Evolutionary conservation across 2,113 vertebrate genomes (phyloP).

Genomic region (Xiphophorus hellerii): DNA sequence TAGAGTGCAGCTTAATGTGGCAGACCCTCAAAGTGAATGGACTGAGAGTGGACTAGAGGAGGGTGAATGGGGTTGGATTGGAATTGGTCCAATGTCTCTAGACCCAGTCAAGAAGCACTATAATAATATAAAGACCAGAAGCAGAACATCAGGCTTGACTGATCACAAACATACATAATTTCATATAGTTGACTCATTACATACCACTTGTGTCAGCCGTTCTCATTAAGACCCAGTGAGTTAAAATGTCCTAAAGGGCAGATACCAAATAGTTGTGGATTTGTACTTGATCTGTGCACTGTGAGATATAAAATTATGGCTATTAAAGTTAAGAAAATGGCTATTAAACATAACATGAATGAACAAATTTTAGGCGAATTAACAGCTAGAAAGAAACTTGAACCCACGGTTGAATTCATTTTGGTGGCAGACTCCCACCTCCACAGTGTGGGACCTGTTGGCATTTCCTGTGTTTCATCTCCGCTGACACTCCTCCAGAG

Average conservation of each 20-base stretch:
- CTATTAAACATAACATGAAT: neutral
- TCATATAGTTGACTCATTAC: no score
- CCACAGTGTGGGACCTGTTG: neutral
- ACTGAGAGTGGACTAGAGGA: neutral
- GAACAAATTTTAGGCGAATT: neutral
- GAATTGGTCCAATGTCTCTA: neutral
- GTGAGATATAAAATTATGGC: neutral
- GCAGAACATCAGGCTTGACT: neutral
- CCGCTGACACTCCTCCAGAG: constrained; percentile 11
- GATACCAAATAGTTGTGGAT: neutral
- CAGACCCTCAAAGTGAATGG: constrained; percentile 12
- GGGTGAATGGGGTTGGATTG: neutral
- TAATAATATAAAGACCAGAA: neutral
- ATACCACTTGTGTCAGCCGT: neutral
- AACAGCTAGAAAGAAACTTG: neutral
- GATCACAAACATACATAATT: neutral
- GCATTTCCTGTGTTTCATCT: constrained; percentile 19
- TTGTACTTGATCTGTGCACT: neutral
- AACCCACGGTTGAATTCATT: neutral
- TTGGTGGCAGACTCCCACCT: neutral
- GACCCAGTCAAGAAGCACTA: neutral
- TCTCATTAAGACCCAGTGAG: neutral
- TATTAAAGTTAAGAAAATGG: neutral
- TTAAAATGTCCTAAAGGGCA: neutral
- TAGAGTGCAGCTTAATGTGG: constrained; percentile 5